Percentiles rank a stretch among this genome's conserved stretches.
Evolutionary conservation across 2,888 invertebrate genomes (phyloP).

Genomic region (Cantharis rustica): DNA sequence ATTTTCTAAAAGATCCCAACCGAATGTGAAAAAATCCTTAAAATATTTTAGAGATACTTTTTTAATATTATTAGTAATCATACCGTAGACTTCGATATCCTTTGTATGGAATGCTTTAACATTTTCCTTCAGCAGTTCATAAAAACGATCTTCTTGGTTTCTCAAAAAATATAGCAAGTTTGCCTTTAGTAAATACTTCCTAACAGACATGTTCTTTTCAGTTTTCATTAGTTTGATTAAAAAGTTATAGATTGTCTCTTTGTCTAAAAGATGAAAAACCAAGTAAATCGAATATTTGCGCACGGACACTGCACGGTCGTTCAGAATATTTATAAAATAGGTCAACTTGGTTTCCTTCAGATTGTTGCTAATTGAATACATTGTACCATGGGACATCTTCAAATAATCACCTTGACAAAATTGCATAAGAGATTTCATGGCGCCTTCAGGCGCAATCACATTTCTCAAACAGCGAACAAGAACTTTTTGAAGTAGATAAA

Average conservation of each 20-base stretch:
- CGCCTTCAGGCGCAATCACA: background rate
- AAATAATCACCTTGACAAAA: slow-evolving; percentile 22
- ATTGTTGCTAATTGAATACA: slow-evolving; percentile 7
- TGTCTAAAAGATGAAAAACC: slow-evolving; percentile 1
- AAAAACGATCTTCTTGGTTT: slow-evolving; percentile 16
- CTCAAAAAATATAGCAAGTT: slow-evolving; percentile 11
- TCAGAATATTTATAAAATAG: slow-evolving; percentile 1
- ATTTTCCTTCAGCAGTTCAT: slow-evolving; percentile 5
- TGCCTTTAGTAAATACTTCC: slow-evolving; percentile 8
- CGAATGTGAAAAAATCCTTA: background rate
- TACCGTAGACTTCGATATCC: slow-evolving; percentile 3
- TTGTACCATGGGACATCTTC: slow-evolving; percentile 2
- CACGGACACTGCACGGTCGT: slow-evolving; percentile 10
- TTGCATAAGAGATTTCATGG: slow-evolving; percentile 3
- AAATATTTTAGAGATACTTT: slow-evolving; percentile 1
- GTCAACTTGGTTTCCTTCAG: slow-evolving; percentile 11
- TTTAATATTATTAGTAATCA: background rate
- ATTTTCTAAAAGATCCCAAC: slow-evolving; percentile 1
- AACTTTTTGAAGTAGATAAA: background rate
- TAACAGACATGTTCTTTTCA: slow-evolving; percentile 16
- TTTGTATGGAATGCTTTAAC: background rate
- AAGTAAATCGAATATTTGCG: slow-evolving; percentile 19
- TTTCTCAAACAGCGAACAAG: background rate
- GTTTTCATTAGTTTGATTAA: background rate
- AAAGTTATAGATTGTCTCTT: background rate